Conservation (phyloP, 2,797 vertebrate species). For the Hypotaenidia philippensis region DNA sequence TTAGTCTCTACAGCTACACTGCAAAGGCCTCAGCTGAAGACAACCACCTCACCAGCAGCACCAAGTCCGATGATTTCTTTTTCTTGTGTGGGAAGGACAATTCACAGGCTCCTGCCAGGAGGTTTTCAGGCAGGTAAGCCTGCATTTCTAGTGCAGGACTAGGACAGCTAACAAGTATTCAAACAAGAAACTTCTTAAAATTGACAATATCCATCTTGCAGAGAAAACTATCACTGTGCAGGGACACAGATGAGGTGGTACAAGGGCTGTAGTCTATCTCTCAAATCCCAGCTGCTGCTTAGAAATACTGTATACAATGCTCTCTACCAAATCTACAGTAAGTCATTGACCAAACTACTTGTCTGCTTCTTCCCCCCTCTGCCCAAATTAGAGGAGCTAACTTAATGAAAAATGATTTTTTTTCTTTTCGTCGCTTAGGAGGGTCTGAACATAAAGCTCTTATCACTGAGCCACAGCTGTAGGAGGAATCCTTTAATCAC, state of each 20-base stretch:
- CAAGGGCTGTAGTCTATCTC: conserved; percentile 23
- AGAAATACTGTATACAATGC: conserved; percentile 1
- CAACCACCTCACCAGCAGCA: not conserved
- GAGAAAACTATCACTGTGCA: not conserved
- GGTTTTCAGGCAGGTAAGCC: accelerated
- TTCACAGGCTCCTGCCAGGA: not conserved
- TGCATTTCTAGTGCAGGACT: not conserved
- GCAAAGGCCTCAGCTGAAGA: not conserved
- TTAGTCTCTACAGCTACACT: not conserved
- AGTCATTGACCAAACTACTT: conserved; percentile 56
- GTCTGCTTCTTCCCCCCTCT: not conserved
- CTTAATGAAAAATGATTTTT: conserved; percentile 69
- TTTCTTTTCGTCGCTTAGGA: conserved; percentile 64
- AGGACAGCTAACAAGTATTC: not conserved
- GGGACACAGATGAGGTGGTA: not conserved
- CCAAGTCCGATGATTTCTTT: not conserved
- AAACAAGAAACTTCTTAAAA: conserved; percentile 17
- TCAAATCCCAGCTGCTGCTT: conserved; percentile 48
- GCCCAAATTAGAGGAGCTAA: conserved; percentile 66
- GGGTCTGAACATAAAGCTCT: conserved; percentile 76
- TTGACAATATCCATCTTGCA: not conserved
- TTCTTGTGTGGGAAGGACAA: not conserved
- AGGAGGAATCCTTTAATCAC: conserved; percentile 79
- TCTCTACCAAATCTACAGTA: conserved; percentile 30
- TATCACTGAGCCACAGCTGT: conserved; percentile 80